A percentile compares a stretch with the other conserved stretches of the same genome.
phyloP scores from a whole-genome alignment of 1,140 invertebrate genomes.

The Dendrolimus kikuchii region DNA sequence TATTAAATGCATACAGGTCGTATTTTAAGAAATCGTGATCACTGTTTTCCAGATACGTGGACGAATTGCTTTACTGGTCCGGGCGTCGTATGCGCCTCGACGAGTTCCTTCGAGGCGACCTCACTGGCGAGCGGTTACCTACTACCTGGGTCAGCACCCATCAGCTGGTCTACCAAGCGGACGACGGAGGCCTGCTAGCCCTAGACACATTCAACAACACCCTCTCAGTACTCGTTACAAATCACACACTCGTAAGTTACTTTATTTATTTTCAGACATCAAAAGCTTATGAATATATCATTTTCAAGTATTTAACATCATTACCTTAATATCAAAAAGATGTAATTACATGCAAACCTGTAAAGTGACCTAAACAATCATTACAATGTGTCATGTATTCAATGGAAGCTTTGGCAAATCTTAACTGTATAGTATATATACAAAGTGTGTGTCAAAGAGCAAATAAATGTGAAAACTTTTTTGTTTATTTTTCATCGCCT shows the following conservation, averaged over 20 bases:
- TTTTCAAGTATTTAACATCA: background rate
- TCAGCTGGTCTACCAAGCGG: slow-evolving; percentile 87
- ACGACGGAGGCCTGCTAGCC: slow-evolving; percentile 84
- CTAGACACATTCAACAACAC: slow-evolving; percentile 83
- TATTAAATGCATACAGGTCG: no score
- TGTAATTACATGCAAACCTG: no score
- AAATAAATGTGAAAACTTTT: no score
- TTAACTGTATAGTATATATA: no score
- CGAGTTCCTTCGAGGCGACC: slow-evolving; percentile 84
- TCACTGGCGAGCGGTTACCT: slow-evolving; percentile 81
- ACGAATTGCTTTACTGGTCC: slow-evolving; percentile 89
- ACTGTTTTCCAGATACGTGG: slow-evolving; percentile 77
- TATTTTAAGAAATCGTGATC: no score
- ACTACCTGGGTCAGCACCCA: slow-evolving; percentile 84
- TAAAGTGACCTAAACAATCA: no score
- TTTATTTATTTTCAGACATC: slow-evolving; percentile 1
- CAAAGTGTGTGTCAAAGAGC: no score
- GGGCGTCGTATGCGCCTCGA: slow-evolving; percentile 85
- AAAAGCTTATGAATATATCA: background rate
- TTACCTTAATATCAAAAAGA: no score
- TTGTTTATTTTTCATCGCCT: no score
- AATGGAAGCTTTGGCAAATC: no score
- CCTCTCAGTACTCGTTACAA: slow-evolving; percentile 84
- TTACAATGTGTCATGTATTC: no score
- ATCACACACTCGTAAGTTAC: slow-evolving; percentile 84